These are phyloP conservation scores for Urophycis tenuis DNA, from an alignment of 2,797 vertebrate genomes.

Conservation along the genomic window DNA sequence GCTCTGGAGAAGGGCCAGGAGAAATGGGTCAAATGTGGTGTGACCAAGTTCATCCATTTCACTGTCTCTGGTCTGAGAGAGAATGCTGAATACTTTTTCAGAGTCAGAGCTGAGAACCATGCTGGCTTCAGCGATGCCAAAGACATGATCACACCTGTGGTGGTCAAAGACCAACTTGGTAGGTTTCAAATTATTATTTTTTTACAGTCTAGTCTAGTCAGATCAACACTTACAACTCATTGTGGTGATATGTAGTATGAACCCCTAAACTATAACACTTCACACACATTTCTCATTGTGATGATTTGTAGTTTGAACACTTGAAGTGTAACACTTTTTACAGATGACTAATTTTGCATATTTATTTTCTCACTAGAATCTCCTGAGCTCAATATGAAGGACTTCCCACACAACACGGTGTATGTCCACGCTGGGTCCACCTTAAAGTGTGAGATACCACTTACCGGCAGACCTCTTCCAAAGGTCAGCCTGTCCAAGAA, in stretches of 20 bases:
- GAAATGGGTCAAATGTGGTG: slow-evolving; percentile 91
- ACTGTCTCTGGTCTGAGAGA: slow-evolving; percentile 85
- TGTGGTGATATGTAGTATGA: neutral
- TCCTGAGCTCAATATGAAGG: slow-evolving; percentile 90
- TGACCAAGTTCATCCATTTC: slow-evolving; percentile 81
- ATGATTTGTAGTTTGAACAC: neutral
- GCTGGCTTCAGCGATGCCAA: slow-evolving; percentile 90
- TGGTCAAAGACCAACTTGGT: slow-evolving; percentile 92
- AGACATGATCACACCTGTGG: slow-evolving; percentile 84
- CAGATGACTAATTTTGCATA: slow-evolving; percentile 4
- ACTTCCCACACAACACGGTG: slow-evolving; percentile 88
- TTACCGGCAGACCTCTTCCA: slow-evolving; percentile 86
- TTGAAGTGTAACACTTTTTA: neutral
- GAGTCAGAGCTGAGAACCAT: slow-evolving; percentile 91
- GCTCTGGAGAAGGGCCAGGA: slow-evolving; percentile 92
- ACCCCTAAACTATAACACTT: neutral
- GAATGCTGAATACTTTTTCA: slow-evolving; percentile 92
- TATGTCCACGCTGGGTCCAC: slow-evolving; percentile 91
- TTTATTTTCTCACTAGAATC: slow-evolving; percentile 71
- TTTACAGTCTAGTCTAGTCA: neutral
- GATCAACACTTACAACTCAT: neutral
- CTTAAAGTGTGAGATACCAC: slow-evolving; percentile 92
- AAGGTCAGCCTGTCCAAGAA: slow-evolving; percentile 88
- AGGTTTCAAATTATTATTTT: slow-evolving; percentile 44
- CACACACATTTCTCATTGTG: neutral